A percentile compares a stretch with the other conserved stretches of the same genome.
phyloP scores from a whole-genome alignment of 2,113 vertebrate genomes.

The human (Homo sapiens) region DNA sequence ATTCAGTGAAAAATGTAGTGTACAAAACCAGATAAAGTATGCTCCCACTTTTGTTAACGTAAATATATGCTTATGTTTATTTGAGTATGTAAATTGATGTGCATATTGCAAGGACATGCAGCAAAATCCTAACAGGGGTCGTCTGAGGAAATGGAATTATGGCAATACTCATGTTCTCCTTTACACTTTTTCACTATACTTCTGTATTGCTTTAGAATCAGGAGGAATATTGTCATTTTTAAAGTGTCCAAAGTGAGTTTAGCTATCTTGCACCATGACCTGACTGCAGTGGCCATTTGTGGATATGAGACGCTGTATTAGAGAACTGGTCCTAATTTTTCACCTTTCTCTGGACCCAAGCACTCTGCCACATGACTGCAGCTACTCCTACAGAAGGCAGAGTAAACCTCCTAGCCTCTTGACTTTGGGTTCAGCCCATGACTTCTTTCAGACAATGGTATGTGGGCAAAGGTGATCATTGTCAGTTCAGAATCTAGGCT shows the following conservation, averaged over 20 bases:
- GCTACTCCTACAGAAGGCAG: not conserved
- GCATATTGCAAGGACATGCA: not conserved
- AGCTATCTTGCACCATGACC: not conserved
- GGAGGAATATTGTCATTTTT: not conserved
- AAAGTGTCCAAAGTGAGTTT: too few species aligned
- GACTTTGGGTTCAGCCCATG: not conserved
- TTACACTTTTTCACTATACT: not conserved
- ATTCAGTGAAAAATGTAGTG: not conserved
- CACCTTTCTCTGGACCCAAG: rapidly evolving
- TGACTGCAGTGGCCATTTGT: not conserved
- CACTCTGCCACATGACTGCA: too few species aligned
- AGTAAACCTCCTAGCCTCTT: not conserved
- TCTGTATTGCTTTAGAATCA: too few species aligned
- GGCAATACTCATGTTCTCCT: too few species aligned
- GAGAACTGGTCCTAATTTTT: too few species aligned
- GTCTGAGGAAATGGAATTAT: not conserved
- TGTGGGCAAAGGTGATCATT: not conserved
- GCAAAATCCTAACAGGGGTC: not conserved
- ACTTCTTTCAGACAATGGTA: not conserved
- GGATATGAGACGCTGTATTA: not conserved
- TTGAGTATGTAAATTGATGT: too few species aligned
- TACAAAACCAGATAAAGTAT: not conserved
- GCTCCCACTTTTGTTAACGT: not conserved
- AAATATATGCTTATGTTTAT: not conserved
- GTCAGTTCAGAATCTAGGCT: not conserved